Evolutionary conservation across 2,113 vertebrate genomes (phyloP).

Genomic region (Gasterosteus nipponicus): DNA sequence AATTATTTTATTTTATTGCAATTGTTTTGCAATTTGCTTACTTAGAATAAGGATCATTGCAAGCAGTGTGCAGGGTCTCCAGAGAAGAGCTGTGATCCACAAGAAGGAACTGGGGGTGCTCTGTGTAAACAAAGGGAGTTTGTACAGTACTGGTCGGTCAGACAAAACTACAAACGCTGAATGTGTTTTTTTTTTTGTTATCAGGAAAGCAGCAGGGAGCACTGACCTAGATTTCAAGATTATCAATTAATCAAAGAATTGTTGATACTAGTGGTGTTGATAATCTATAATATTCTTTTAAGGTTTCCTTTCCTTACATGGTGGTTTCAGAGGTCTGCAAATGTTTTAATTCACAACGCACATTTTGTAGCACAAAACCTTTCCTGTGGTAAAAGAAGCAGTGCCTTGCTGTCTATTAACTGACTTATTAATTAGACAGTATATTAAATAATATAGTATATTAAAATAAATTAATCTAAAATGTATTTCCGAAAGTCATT

Average conservation of each 20-base stretch:
- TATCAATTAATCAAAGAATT: conserved; percentile 21
- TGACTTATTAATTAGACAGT: background rate
- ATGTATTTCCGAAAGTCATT: too few species aligned
- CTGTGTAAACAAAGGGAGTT: conserved; percentile 44
- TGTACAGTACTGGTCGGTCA: background rate
- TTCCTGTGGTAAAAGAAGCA: background rate
- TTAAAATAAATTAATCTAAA: too few species aligned
- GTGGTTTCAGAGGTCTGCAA: background rate
- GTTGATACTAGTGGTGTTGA: conserved; percentile 16
- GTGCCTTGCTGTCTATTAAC: background rate
- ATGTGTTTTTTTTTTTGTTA: conserved; percentile 18
- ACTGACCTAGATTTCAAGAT: conserved; percentile 25
- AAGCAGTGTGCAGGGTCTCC: conserved; percentile 23
- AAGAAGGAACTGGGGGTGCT: conserved; percentile 12
- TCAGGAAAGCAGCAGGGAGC: conserved; percentile 26
- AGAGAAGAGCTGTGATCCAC: conserved; percentile 34
- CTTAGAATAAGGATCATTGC: conserved; percentile 55
- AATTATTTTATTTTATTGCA: background rate
- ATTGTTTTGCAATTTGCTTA: background rate
- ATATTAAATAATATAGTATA: background rate
- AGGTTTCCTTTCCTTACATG: background rate
- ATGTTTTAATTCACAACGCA: background rate
- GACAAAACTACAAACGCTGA: conserved; percentile 20
- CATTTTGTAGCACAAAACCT: background rate
- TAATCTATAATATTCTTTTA: background rate